Conservation (phyloP, 1,140 invertebrate species). For the Trichogramma pretiosum region DNA sequence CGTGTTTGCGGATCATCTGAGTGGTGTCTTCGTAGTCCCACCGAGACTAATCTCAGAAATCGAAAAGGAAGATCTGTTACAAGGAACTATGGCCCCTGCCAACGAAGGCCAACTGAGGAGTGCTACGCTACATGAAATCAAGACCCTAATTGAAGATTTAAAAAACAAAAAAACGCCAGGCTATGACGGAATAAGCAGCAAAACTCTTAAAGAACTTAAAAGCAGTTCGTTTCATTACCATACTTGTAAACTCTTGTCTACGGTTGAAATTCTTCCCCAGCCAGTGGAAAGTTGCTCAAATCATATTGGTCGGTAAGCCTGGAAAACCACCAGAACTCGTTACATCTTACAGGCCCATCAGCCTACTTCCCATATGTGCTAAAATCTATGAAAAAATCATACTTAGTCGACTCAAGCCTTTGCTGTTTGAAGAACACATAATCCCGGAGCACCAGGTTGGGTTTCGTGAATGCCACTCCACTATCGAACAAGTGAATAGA, state of each 20-base stretch:
- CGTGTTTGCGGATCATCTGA: no score
- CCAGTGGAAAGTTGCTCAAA: constrained; percentile 19
- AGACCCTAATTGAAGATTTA: constrained; percentile 24
- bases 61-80: no score
- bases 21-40: no score
- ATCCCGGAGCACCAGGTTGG: constrained; percentile 28
- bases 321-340: constrained; percentile 13
- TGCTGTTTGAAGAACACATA: constrained; percentile 13
- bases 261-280: not conserved
- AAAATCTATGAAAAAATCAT: constrained; percentile 29
- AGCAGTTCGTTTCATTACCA: not conserved
- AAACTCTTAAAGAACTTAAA: not conserved
- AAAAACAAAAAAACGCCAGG: no score
- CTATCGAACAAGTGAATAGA: no score
- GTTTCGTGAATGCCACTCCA: constrained; percentile 23
- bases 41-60: no score
- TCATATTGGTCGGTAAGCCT: constrained; percentile 21
- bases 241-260: not conserved
- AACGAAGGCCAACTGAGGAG: not conserved
- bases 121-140: not conserved
- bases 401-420: constrained; percentile 22
- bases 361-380: no score
- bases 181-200: constrained; percentile 23
- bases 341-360: constrained; percentile 20
- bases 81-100: not conserved